These are phyloP conservation scores for Rhynchophorus ferrugineus DNA, from an alignment of 1,140 invertebrate species.

Conservation along the genomic window DNA sequence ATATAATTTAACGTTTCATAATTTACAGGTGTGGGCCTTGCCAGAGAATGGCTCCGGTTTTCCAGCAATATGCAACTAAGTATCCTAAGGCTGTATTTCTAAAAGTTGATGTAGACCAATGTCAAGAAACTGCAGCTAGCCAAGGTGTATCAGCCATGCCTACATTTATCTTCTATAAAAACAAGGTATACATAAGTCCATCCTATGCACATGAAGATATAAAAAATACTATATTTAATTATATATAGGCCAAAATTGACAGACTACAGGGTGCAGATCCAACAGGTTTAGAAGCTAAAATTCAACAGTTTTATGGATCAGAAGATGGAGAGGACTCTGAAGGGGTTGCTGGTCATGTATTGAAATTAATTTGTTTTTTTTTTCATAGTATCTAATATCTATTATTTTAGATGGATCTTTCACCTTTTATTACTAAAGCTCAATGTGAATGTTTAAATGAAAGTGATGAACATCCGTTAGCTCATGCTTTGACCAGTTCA, in stretches of 20 bases:
- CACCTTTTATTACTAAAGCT: slow-evolving; percentile 75
- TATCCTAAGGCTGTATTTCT: slow-evolving; percentile 87
- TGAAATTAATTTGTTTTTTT: slow-evolving; percentile 31
- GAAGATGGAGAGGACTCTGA: slow-evolving; percentile 54
- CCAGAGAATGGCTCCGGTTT: slow-evolving; percentile 82
- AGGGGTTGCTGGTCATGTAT: slow-evolving; percentile 71
- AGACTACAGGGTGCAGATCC: slow-evolving; percentile 79
- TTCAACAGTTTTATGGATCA: slow-evolving; percentile 76
- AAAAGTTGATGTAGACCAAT: slow-evolving; percentile 91
- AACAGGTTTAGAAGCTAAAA: slow-evolving; percentile 74
- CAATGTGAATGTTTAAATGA: slow-evolving; percentile 97
- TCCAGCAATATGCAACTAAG: slow-evolving; percentile 75
- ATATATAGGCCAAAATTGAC: slow-evolving; percentile 64
- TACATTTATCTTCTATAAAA: slow-evolving; percentile 94
- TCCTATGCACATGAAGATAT: background rate
- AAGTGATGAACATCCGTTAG: slow-evolving; percentile 82
- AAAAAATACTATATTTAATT: slow-evolving; percentile 1
- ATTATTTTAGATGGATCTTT: slow-evolving; percentile 75
- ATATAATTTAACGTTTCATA: background rate
- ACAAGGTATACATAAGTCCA: slow-evolving; percentile 49
- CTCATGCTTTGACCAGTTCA: slow-evolving; percentile 62
- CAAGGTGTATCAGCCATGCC: slow-evolving; percentile 94
- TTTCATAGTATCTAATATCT: slow-evolving; percentile 7
- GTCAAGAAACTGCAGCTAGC: slow-evolving; percentile 71
- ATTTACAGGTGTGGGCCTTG: slow-evolving; percentile 86